Conservation (phyloP, 2,797 vertebrate genomes). For the Phalloptychus januarius region DNA sequence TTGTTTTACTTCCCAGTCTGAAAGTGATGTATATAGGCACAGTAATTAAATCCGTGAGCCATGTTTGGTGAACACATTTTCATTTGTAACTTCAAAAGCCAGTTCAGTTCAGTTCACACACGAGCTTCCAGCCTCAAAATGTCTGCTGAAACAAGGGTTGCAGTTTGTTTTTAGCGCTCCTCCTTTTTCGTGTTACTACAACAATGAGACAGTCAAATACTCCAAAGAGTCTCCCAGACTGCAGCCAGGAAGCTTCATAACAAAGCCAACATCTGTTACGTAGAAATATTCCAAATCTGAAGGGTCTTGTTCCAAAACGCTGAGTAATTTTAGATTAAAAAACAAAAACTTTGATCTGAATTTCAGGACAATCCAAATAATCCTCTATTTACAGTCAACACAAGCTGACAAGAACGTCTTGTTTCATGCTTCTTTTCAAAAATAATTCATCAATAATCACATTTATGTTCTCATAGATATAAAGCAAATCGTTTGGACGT, state of each 20-base stretch:
- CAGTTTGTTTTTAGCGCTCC: conserved; percentile 5
- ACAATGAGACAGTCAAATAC: conserved; percentile 15
- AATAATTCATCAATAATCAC: conserved; percentile 14
- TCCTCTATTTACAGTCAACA: conserved; percentile 59
- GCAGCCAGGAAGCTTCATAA: conserved; percentile 15
- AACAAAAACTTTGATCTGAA: conserved; percentile 25
- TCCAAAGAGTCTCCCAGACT: conserved; percentile 3
- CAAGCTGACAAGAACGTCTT: conserved; percentile 32
- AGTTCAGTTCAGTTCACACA: neutral
- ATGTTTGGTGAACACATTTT: conserved; percentile 45
- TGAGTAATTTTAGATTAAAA: conserved; percentile 13
- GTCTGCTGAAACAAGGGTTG: neutral
- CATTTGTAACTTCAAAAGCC: conserved; percentile 34
- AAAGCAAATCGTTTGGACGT: conserved; percentile 10
- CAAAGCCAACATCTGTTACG: conserved; percentile 12
- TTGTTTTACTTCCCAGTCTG: conserved; percentile 70
- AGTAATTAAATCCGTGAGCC: conserved; percentile 69
- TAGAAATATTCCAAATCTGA: conserved; percentile 22
- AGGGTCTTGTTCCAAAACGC: conserved; percentile 27
- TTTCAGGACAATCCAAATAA: conserved; percentile 43
- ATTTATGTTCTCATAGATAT: conserved; percentile 27
- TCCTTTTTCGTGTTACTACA: conserved; percentile 9
- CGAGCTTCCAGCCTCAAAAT: conserved; percentile 15
- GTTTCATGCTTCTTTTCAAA: conserved; percentile 32
- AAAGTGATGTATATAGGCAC: conserved; percentile 82